These are phyloP conservation scores for Hylyphantes graminicola DNA, from an alignment of 1,140 invertebrate genomes.

Conservation along the genomic window DNA sequence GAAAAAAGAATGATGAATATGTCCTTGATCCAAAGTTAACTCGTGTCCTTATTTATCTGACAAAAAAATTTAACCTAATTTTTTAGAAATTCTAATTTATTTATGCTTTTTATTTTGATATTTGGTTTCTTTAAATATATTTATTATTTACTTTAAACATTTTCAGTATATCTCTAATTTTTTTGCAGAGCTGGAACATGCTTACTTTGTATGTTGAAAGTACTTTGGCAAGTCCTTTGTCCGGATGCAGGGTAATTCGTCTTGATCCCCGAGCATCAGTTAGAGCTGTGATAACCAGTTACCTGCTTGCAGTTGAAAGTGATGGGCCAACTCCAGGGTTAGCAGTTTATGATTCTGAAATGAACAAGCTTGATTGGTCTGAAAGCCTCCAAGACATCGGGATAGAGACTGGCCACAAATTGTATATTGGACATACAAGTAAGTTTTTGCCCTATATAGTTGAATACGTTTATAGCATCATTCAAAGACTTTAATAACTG, in stretches of 20 bases:
- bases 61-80: too few species aligned
- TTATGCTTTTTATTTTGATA: too few species aligned
- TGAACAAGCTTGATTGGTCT: conserved; percentile 38
- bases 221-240: conserved; percentile 45
- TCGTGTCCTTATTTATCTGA: too few species aligned
- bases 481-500: neutral
- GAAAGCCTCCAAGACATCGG: conserved; percentile 35
- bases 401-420: conserved; percentile 29
- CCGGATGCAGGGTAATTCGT: conserved; percentile 22
- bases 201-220: conserved; percentile 43
- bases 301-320: conserved; percentile 15
- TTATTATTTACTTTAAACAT: too few species aligned
- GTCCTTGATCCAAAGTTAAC: too few species aligned
- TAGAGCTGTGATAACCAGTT: conserved; percentile 16
- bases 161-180: too few species aligned
- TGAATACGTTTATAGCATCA: neutral
- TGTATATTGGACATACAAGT: conserved; percentile 44
- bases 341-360: conserved; percentile 33
- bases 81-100: too few species aligned
- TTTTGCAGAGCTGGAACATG: conserved; percentile 3
- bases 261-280: conserved; percentile 24
- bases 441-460: conserved; percentile 3
- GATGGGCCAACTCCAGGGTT: conserved; percentile 14
- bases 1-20: too few species aligned
- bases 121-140: too few species aligned